Evolutionary conservation across 2,797 vertebrate species (phyloP).

Genomic region (Xiphophorus birchmanni): DNA sequence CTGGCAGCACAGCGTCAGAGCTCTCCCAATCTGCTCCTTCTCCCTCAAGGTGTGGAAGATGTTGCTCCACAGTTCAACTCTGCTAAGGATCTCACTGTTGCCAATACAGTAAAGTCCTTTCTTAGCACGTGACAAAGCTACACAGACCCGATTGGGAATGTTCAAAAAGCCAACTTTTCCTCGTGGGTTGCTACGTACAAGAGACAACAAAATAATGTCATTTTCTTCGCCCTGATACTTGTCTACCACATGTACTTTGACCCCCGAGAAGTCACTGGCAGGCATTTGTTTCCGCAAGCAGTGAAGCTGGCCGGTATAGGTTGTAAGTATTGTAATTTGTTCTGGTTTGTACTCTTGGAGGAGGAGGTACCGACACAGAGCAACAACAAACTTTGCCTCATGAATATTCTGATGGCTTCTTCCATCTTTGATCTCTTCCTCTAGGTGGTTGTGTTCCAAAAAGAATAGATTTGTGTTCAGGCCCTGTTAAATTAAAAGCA

Average conservation of each 20-base stretch:
- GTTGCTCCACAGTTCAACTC: constrained; percentile 88
- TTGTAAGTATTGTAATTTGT: constrained; percentile 95
- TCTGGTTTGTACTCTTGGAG: constrained; percentile 89
- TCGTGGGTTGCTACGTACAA: constrained; percentile 90
- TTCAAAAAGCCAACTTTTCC: constrained; percentile 89
- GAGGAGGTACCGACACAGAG: constrained; percentile 88
- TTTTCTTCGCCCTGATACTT: constrained; percentile 98
- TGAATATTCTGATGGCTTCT: constrained; percentile 91
- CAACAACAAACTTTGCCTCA: constrained; percentile 89
- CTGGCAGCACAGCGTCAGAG: constrained; percentile 88
- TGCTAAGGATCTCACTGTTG: constrained; percentile 86
- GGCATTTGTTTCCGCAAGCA: constrained; percentile 89
- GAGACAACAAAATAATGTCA: constrained; percentile 92
- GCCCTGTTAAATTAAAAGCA: constrained; percentile 78
- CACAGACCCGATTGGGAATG: constrained; percentile 92
- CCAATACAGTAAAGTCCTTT: constrained; percentile 92
- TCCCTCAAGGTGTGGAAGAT: constrained; percentile 86
- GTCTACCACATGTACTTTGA: constrained; percentile 94
- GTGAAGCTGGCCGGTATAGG: constrained; percentile 91
- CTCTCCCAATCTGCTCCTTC: constrained; percentile 78
- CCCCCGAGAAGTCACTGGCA: constrained; percentile 81
- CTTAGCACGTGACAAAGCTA: constrained; percentile 94
- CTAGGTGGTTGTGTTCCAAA: constrained; percentile 85
- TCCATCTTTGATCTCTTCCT: constrained; percentile 88
- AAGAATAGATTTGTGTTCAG: constrained; percentile 89